phyloP scores from a whole-genome alignment of 2,888 invertebrate genomes.

The Tortrix viridana region DNA sequence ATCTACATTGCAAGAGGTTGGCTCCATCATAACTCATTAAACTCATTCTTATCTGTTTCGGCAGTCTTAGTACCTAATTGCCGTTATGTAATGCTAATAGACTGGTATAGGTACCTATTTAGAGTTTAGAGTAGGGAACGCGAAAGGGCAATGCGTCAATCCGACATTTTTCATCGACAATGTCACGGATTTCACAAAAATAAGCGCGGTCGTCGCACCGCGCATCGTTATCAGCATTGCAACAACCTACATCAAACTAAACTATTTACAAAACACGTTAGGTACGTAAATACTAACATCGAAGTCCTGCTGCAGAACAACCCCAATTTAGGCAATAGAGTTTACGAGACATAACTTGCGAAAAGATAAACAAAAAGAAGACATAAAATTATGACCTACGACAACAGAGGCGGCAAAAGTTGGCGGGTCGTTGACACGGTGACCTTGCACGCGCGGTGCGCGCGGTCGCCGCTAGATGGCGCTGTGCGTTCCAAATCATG shows the following conservation, averaged over 20 bases:
- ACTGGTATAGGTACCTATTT: neutral
- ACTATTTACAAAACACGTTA: neutral
- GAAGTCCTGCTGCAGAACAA: slow-evolving; percentile 22
- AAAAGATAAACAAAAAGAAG: slow-evolving; percentile 85
- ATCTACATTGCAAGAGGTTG: too few relatives aligned
- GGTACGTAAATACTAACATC: neutral
- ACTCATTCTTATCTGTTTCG: too few relatives aligned
- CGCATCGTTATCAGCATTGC: slow-evolving; percentile 35
- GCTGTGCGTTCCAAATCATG: slow-evolving; percentile 45
- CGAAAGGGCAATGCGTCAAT: slow-evolving; percentile 8
- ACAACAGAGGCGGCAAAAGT: slow-evolving; percentile 84
- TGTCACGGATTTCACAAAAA: slow-evolving; percentile 40
- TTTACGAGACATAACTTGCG: slow-evolving; percentile 79
- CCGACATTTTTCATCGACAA: slow-evolving; percentile 24
- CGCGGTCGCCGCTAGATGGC: slow-evolving; percentile 71
- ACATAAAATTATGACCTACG: slow-evolving; percentile 85
- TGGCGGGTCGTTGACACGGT: slow-evolving; percentile 81
- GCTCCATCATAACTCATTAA: too few relatives aligned
- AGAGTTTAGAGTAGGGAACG: neutral
- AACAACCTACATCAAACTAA: slow-evolving; percentile 15
- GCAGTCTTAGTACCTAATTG: too few relatives aligned
- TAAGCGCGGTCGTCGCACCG: slow-evolving; percentile 41
- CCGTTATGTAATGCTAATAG: neutral
- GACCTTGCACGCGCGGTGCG: slow-evolving; percentile 69
- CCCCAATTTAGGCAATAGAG: slow-evolving; percentile 56